Percentiles rank a stretch among this genome's conserved stretches.
Conservation (phyloP, 2,888 invertebrate genomes). For the Hydrotaea cyrtoneurina region DNA sequence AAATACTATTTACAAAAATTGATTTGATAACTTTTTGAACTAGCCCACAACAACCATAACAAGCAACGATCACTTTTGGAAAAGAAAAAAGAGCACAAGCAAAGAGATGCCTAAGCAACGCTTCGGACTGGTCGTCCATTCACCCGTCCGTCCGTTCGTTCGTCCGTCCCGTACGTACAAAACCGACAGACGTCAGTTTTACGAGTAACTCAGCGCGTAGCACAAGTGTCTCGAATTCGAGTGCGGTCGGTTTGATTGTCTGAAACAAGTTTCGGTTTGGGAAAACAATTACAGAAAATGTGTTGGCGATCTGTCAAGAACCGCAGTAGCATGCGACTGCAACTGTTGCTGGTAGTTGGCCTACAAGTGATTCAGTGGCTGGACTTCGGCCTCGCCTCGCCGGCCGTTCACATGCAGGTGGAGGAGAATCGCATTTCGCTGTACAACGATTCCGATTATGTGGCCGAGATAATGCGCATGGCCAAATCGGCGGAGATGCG, state of each 20-base stretch:
- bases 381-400: constrained; percentile 27
- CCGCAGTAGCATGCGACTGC: background rate
- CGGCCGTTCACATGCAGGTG: constrained; percentile 68
- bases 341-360: constrained; percentile 36
- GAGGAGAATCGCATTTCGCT: constrained; percentile 73
- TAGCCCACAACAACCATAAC: background rate
- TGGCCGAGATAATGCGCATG: constrained; percentile 74
- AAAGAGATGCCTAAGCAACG: background rate
- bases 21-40: constrained; percentile 69
- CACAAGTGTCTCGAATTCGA: background rate
- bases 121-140: too few relatives aligned
- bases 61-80: background rate
- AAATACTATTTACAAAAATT: constrained; percentile 21
- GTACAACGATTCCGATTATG: constrained; percentile 73
- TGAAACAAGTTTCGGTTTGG: background rate
- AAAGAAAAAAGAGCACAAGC: background rate
- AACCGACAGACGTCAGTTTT: constrained; percentile 4
- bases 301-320: constrained; percentile 46
- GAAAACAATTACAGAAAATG: constrained; percentile 40
- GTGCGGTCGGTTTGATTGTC: background rate
- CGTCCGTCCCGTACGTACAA: background rate
- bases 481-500: constrained; percentile 77
- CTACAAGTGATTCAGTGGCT: constrained; percentile 49
- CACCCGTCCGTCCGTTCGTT: background rate
- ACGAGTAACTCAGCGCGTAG: constrained; percentile 11